phyloP scores from a whole-genome alignment of 2,888 invertebrate species.

The Augochlorella aurata region DNA sequence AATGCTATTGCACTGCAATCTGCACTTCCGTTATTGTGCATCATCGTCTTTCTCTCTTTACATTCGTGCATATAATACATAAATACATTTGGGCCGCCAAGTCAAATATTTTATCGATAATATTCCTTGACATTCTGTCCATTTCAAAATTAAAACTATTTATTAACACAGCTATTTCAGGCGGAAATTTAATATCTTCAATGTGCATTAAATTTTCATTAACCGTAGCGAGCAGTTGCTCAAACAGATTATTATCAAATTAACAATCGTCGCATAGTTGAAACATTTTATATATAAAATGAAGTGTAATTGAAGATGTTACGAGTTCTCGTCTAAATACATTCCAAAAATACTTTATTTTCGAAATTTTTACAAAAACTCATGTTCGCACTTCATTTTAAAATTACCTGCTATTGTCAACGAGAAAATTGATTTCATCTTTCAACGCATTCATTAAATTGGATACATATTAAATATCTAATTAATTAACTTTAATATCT shows the following conservation, averaged over 20 bases:
- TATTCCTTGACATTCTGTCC: not conserved
- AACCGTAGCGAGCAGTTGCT: not conserved
- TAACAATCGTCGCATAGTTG: slow-evolving; percentile 15
- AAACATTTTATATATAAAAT: not conserved
- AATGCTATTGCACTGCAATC: slow-evolving; percentile 30
- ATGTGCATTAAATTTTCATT: not conserved
- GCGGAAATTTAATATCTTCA: not conserved
- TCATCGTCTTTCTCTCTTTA: slow-evolving; percentile 37
- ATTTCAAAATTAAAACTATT: not conserved
- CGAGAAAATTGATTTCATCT: not conserved
- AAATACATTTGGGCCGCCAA: slow-evolving; percentile 72
- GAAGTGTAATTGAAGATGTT: not conserved
- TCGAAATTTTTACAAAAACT: not conserved
- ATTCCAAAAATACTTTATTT: not conserved
- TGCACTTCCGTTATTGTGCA: slow-evolving; percentile 36
- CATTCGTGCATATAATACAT: slow-evolving; percentile 65
- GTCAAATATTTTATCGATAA: not conserved
- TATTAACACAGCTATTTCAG: slow-evolving; percentile 21
- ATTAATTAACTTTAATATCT: not conserved
- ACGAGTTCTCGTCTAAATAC: not conserved
- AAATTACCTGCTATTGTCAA: not conserved
- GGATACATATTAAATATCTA: not conserved
- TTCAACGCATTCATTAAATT: not conserved
- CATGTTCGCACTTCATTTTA: not conserved
- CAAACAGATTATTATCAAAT: not conserved